Percentiles rank a stretch among this genome's conserved stretches.
Conservation (phyloP, 1,140 invertebrate species). For the Magallana gigas region DNA sequence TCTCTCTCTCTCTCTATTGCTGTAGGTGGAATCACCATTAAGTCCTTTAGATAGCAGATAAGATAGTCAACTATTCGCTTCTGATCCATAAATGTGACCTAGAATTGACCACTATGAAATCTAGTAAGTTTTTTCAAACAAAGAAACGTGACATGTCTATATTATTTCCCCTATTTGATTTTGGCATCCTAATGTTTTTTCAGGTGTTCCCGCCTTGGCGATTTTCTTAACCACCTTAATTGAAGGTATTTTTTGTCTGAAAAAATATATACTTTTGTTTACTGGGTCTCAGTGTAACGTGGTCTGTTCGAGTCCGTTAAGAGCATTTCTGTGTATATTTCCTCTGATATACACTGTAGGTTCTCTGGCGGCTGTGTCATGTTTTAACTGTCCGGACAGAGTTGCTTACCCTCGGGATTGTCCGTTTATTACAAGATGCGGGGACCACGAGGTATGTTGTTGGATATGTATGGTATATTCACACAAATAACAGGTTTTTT, state of each 20-base stretch:
- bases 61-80: not conserved
- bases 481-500: too few relatives aligned
- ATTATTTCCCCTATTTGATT: not conserved
- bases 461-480: too few relatives aligned
- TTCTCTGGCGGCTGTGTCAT: constrained; percentile 24
- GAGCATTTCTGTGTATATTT: too few relatives aligned
- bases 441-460: constrained; percentile 38
- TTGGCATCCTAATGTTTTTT: not conserved
- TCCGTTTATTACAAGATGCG: constrained; percentile 27
- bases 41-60: not conserved
- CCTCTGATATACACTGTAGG: not conserved
- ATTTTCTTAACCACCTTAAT: not conserved
- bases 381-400: constrained; percentile 45
- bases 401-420: constrained; percentile 47
- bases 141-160: not conserved
- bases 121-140: not conserved
- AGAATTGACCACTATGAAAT: constrained; percentile 8
- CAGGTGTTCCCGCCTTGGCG: not conserved
- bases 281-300: too few relatives aligned
- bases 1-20: too few relatives aligned
- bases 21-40: not conserved
- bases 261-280: too few relatives aligned
- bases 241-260: not conserved
- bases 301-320: too few relatives aligned
- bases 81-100: not conserved